Evolutionary conservation across 2,888 invertebrate species (phyloP).

Genomic region (Fragum fragum): DNA sequence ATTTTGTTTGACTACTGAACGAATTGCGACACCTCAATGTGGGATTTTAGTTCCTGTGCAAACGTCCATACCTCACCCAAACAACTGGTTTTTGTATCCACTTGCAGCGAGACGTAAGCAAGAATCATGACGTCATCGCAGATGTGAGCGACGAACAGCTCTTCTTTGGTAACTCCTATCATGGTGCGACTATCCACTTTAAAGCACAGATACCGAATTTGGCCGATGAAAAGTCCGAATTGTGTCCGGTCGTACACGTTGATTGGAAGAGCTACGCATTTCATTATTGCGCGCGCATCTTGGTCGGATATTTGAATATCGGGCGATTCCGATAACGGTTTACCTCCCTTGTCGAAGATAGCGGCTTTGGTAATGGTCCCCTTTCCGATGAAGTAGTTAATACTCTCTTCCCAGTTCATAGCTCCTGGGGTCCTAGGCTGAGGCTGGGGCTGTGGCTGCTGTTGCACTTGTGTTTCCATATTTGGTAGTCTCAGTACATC

Average conservation of each 20-base stretch:
- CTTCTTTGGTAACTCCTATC: conserved; percentile 67
- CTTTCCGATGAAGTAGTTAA: conserved; percentile 71
- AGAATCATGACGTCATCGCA: conserved; percentile 72
- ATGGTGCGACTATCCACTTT: conserved; percentile 66
- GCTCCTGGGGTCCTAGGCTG: conserved; percentile 44
- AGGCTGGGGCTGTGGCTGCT: conserved; percentile 12
- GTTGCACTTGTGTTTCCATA: background rate
- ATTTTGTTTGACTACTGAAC: conserved; percentile 56
- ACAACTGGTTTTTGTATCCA: conserved; percentile 63
- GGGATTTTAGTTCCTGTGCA: conserved; percentile 70
- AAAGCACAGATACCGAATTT: conserved; percentile 68
- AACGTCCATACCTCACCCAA: conserved; percentile 75
- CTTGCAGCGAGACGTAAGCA: conserved; percentile 61
- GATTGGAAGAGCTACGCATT: conserved; percentile 65
- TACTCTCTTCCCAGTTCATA: conserved; percentile 70
- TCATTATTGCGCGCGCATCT: conserved; percentile 66
- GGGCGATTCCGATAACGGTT: conserved; percentile 66
- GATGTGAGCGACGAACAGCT: conserved; percentile 70
- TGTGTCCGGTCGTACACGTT: conserved; percentile 63
- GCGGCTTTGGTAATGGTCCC: conserved; percentile 67
- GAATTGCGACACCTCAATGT: conserved; percentile 72
- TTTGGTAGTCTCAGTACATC: background rate
- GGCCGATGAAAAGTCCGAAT: conserved; percentile 71
- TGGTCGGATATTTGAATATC: conserved; percentile 67
- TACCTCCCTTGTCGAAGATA: conserved; percentile 71